Base-by-base conservation (phyloP, 2,797 vertebrate species). In the Rhabdophis nuchalis region DNA sequence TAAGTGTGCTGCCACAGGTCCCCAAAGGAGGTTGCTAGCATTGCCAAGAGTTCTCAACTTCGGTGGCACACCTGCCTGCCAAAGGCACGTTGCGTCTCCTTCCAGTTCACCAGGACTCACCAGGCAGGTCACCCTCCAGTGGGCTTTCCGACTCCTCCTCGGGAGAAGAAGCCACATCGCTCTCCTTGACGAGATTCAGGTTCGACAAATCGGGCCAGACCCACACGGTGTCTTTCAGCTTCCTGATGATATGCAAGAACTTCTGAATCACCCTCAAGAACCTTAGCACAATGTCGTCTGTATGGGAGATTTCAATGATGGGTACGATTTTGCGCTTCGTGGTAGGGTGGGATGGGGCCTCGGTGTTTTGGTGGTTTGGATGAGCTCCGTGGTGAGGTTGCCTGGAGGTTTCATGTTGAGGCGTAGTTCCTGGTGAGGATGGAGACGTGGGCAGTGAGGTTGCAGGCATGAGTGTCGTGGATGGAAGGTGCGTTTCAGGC, bases 191-290 rank as follows among this genome's bases (percentile, higher is more conserved):
- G 64, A 87, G 32, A 14, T 85, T 50, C 64, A 82, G 13, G 23
- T 87, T 54, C 0, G 61, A 77, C 61, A 90, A 6, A 32, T 90
- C 68, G 1, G 86, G 87, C 87, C 56, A 52, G 13, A 16, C 13
- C 1, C 56, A 82, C 72, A 82, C 20, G 4, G 20, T 7, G 0
- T 53, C 27, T 29, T 92, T 93, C 16, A 11, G 56, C 64, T 90
- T 82, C n/a, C 18, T 88, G 0, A 50, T 6, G 64, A 86, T 32
- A 1, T 14, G 64, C 85, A 90, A 36, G 85, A 90, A 87, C n/a
- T 41, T 58, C 25, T 88, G 57, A 16, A 91, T 61, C 58, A 89
- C 4, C 13, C 60, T 68, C 4, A 93, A 93, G 89, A 93, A 93
- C 11, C 25, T 57, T 0, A 56, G 11, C 54, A 93, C 89, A 0